Evolutionary conservation across 37 sponge, comb jelly and placozoan species (phyloP).

Genomic region (Spongilla lacustris): DNA sequence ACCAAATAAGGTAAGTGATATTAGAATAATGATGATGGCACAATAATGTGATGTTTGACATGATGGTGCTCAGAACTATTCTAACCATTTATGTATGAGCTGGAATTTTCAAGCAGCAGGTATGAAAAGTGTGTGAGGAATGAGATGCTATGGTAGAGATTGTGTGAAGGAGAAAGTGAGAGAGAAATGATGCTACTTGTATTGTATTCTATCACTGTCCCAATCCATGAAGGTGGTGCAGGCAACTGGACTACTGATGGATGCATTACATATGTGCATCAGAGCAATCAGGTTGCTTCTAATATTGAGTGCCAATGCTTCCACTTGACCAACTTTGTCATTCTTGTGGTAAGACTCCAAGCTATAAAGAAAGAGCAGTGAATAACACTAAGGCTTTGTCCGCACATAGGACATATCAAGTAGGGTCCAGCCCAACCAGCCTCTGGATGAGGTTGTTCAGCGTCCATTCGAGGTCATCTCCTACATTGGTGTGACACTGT

Average conservation of each 20-base stretch:
- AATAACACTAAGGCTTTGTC: too few relatives aligned
- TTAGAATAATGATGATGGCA: too few relatives aligned
- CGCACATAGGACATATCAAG: too few relatives aligned
- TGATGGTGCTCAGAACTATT: too few relatives aligned
- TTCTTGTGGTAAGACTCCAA: slow-evolving; percentile 36
- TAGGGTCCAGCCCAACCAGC: too few relatives aligned
- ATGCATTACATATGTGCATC: not conserved
- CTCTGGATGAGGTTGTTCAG: not conserved
- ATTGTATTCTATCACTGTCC: too few relatives aligned
- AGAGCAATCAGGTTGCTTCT: not conserved
- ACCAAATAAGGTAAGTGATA: too few relatives aligned
- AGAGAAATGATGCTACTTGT: too few relatives aligned
- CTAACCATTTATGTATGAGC: not conserved
- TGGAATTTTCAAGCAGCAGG: slow-evolving; percentile 27
- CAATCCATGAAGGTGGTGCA: slow-evolving; percentile 7
- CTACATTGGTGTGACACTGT: slow-evolving; percentile 31
- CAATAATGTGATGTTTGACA: too few relatives aligned
- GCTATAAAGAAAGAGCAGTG: not conserved
- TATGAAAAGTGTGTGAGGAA: too few relatives aligned
- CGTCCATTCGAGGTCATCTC: slow-evolving; percentile 6
- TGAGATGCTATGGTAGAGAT: too few relatives aligned
- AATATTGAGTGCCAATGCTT: slow-evolving; percentile 26
- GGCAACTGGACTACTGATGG: slow-evolving; percentile 46
- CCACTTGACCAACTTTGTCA: slow-evolving; percentile 62
- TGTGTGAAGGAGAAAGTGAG: too few relatives aligned